Base-by-base conservation (phyloP, 2,888 invertebrate genomes). In the Pyrgus malvae region DNA sequence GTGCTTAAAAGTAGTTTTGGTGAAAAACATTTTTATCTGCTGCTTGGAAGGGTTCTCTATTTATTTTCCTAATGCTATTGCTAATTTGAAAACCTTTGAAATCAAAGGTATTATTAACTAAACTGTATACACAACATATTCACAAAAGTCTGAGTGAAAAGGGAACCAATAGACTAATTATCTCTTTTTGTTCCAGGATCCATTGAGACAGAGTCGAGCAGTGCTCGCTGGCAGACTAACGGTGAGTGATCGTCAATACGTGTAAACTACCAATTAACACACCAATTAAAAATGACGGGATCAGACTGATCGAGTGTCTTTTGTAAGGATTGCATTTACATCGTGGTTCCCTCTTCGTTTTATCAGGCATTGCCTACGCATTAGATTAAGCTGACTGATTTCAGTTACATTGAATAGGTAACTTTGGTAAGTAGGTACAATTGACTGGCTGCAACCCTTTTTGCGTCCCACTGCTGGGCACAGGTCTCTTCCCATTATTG, bases 201-300 rank as follows among this genome's bases (percentile, higher is more conserved):
- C 50, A 50, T 50, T 35, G 50, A 42, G 50, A 50, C 50, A 19
- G 41, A 25, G 23, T 23, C 41, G 35, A 35, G 40, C 21, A 5
- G 33, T 25, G 33, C n/a, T 35, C 35, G 17, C 50, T 31, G 42
- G 4, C 37, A 48, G 50, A 44, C 42, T 51, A 9, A 44, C 35
- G 42, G 51, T 44, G 37, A 51, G 51, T 45, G 33, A 25, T 42
- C 44, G 19, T 51, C 51, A 38, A 50, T 42, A 50, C 40, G 8
- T 29, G 40, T 48, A 31, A 35, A 37, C 27, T 19, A 19, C 33
- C 14, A 12, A 12, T 41, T 27, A 44, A 16, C 9, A 12, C 51
- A 11, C 44, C 37, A 51, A 51, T 51, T 51, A 51, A 51, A 51
- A 27, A 35, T 29, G 35, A 21, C n/a, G n/a, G n/a, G n/a, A n/a